Evolutionary conservation across 2,888 invertebrate species (phyloP).

Genomic region (Xylocampa areola): DNA sequence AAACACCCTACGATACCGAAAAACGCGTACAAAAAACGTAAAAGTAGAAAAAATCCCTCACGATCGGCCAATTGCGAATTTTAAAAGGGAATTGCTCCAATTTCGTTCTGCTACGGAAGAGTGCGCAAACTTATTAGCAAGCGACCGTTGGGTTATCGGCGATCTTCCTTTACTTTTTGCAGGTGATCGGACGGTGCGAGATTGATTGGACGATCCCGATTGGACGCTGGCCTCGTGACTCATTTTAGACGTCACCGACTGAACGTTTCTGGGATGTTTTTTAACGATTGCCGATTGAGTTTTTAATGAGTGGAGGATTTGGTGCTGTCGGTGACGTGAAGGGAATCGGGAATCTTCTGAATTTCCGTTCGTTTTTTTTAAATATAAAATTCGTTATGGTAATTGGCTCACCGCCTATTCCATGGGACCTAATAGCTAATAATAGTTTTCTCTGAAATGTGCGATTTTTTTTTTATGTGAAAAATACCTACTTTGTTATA

Average conservation of each 20-base stretch:
- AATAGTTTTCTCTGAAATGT: no score
- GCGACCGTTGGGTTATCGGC: constrained; percentile 62
- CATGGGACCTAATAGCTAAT: no score
- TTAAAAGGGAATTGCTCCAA: constrained; percentile 73
- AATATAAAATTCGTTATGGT: no score
- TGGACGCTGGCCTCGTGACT: constrained; percentile 78
- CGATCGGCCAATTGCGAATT: constrained; percentile 78
- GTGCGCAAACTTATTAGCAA: constrained; percentile 87
- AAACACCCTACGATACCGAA: constrained; percentile 23
- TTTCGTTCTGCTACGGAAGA: constrained; percentile 85
- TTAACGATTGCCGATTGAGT: constrained; percentile 44
- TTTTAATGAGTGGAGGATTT: constrained; percentile 45
- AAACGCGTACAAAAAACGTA: constrained; percentile 34
- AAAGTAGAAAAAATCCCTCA: constrained; percentile 67
- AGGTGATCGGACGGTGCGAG: constrained; percentile 74
- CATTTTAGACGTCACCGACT: constrained; percentile 69
- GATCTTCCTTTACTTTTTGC: constrained; percentile 84
- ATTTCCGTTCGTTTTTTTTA: not conserved
- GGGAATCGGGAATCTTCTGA: constrained; percentile 4
- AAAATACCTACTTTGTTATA: no score
- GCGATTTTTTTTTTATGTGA: no score
- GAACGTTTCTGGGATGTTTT: constrained; percentile 36
- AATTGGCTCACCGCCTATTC: no score
- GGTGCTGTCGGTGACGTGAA: constrained; percentile 2
- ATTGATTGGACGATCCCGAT: constrained; percentile 82